Base-by-base conservation (phyloP, 2,888 invertebrate genomes). In the Ditylenchus weischeri region DNA sequence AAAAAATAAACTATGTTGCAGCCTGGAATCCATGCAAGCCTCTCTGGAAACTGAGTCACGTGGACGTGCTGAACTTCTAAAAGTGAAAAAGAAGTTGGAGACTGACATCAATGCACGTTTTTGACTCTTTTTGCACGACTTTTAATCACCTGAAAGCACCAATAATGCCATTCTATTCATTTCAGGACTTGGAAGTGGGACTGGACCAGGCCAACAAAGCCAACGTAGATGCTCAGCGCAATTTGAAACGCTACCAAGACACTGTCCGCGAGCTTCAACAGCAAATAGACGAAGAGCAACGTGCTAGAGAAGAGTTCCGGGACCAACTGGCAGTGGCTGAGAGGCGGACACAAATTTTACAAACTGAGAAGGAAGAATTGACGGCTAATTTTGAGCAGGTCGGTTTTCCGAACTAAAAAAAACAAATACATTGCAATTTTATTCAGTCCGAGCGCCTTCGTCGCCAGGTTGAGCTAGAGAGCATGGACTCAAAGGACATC, bases 11-110 rank as follows among this genome's bases (percentile, higher is more conserved):
- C 8, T 3, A 15, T 11, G 8, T 43, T 43, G 1, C 8, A 43
- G 43, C 1, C 43, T 99, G 85, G 98, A 99, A 87, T 95, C 95
- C 84, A 95, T 98, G 93, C 96, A 98, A 94, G 94, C 95, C 93
- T 75, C 94, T 93, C 84, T 98, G 85, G 96, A 98, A 88, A 94
- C 95, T 83, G 98, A 98, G 87, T 91, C 93, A 86, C 93, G 94
- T 89, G 95, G 94, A 84, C 95, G 94, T 88, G 92, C 93, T 88
- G 95, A 98, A 89, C 94, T 95, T 81, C 89, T 96, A 83, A 91
- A 95, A 19, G 36, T 65, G 50, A 75, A 77, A 77, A 78, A 84
- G 76, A 75, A 75, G 66, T 65, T 93, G 86, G 93, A 93, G 89
- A 93, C 94, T 87, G 91, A 91, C 59, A 76, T 75, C 38, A 68